Base-by-base conservation (phyloP, 30 jellyfish, hydroid and myxozoan genomes). In the Aurelia aurita region DNA sequence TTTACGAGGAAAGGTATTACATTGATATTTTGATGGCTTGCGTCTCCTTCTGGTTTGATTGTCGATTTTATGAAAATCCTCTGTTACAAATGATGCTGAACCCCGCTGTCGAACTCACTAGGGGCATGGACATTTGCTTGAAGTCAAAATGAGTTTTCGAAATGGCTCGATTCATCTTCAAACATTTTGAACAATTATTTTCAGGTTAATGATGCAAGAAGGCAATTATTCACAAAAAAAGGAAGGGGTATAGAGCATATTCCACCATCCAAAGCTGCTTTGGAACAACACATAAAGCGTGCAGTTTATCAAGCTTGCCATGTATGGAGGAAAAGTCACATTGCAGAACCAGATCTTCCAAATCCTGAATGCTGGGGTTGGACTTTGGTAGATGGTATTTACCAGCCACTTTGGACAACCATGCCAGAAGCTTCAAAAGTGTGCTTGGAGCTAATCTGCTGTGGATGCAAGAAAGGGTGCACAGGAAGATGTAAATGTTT, bases 241-340 rank as follows among this genome's bases (percentile, higher is more conserved):
- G 91, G 86, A 28, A 25, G 86, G 62, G 19, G 69, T 19, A 26
- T 81, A 28, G 87, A 81, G 32, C 70, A 23, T 35, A 66, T 63
- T 26, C 86, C 91, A 27, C 91, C 85, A 12, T 64, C 91, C 29
- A 39, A 60, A 62, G 89, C 80, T 3, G 89, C 89, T 39, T 35
- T 78, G 70, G 54, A 58, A 65, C 89, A 78, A 57, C 89, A 78
- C 58, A 39, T 58, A 15, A 59, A 78, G 57, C 80, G 89, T 25
- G 28, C 89, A 19, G 77, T 77, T 29, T 80, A 31, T 35, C 85
- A 62, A 63, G 86, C 85, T 1, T 29, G 84, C 74, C 67, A 51
- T 54, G 53, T 51, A 15, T 80, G 86, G 91, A 58, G 85, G 26
- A 85, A 62, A 34, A 22, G 59, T 29, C 74, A 65, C 63, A 20